phyloP scores from a whole-genome alignment of 2,888 invertebrate species.

The Yponomeuta evonymella region DNA sequence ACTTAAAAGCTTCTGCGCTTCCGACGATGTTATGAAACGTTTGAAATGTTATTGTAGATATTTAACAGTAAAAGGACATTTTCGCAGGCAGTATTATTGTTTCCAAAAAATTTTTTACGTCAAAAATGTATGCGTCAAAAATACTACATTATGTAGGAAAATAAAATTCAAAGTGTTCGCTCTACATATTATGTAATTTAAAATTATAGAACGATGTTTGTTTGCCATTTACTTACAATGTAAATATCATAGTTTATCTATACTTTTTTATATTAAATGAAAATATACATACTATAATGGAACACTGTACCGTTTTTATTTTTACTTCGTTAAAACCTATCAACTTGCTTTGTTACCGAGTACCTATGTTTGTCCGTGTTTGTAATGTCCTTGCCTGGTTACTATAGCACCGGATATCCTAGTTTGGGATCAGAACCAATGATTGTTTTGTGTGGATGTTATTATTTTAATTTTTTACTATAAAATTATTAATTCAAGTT shows the following conservation, averaged over 20 bases:
- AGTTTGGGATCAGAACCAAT: no score
- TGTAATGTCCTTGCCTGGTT: no score
- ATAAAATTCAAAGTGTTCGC: constrained; percentile 4
- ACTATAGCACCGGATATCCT: no score
- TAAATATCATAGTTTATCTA: constrained; percentile 68
- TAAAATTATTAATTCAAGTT: no score
- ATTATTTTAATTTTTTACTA: no score
- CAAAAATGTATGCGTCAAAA: neutral
- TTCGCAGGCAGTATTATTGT: constrained; percentile 14
- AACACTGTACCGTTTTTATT: constrained; percentile 29
- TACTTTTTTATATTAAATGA: constrained; percentile 72
- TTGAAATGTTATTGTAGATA: neutral
- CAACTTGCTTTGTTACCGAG: neutral
- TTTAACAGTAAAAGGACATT: neutral
- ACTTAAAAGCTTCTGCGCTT: neutral
- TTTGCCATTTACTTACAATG: constrained; percentile 53
- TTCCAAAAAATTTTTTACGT: neutral
- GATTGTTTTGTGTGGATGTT: no score
- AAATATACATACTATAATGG: constrained; percentile 55
- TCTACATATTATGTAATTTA: neutral
- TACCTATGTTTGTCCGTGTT: neutral
- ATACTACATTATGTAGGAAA: neutral
- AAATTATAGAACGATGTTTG: constrained; percentile 10
- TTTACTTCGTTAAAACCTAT: neutral
- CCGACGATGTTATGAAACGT: neutral